These are phyloP conservation scores for Eupithecia inturbata DNA, from an alignment of 2,888 invertebrate genomes.

Conservation along the genomic window DNA sequence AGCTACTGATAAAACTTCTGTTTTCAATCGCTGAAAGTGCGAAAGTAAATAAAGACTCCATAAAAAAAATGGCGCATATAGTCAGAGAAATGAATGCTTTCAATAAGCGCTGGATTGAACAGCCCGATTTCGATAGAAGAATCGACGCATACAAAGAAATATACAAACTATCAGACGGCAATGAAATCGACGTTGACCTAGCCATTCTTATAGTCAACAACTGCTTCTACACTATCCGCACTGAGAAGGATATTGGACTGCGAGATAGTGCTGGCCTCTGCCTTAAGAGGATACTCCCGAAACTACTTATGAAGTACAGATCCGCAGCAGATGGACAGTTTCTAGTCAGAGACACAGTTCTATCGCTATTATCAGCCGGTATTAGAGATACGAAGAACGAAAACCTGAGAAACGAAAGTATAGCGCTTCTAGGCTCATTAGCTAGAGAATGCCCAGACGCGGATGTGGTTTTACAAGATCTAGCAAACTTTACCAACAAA, in stretches of 20 bases:
- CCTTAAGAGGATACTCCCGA: slow-evolving; percentile 87
- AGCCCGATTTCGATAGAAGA: slow-evolving; percentile 94
- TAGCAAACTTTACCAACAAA: slow-evolving; percentile 87
- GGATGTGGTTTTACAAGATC: slow-evolving; percentile 89
- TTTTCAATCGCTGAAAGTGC: slow-evolving; percentile 83
- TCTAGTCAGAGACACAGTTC: slow-evolving; percentile 89
- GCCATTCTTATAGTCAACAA: slow-evolving; percentile 91
- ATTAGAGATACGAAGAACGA: slow-evolving; percentile 89
- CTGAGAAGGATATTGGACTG: slow-evolving; percentile 93
- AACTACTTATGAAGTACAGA: slow-evolving; percentile 84
- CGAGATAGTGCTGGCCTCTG: slow-evolving; percentile 90
- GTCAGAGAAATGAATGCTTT: slow-evolving; percentile 92
- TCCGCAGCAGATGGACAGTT: slow-evolving; percentile 85
- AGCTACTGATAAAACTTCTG: slow-evolving; percentile 86
- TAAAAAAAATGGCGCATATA: slow-evolving; percentile 82
- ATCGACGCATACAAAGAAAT: slow-evolving; percentile 90
- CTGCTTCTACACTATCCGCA: slow-evolving; percentile 90
- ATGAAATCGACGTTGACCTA: slow-evolving; percentile 85
- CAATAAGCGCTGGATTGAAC: slow-evolving; percentile 95
- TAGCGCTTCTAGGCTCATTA: slow-evolving; percentile 90
- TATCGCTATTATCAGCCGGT: slow-evolving; percentile 88
- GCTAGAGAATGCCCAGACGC: slow-evolving; percentile 88
- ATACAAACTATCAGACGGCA: slow-evolving; percentile 77
- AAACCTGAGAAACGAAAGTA: slow-evolving; percentile 90
- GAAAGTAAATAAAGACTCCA: slow-evolving; percentile 63